Base-by-base conservation (phyloP, 2,888 invertebrate species). In the Dendrolimus pini region DNA sequence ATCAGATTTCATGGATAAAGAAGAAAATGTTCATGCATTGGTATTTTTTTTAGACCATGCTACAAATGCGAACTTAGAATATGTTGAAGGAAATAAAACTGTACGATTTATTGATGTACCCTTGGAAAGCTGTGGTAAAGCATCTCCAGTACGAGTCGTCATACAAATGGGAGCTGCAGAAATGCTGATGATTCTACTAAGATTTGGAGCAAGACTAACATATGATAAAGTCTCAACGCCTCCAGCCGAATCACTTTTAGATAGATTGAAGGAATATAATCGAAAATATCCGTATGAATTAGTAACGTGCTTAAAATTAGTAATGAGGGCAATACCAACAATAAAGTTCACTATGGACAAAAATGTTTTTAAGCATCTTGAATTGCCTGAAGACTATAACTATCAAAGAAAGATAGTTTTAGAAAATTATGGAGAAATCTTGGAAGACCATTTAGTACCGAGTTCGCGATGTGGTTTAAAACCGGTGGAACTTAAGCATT, bases 21-120 rank as follows among this genome's bases (percentile, higher is more conserved):
- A 96, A 73, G 96, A 97, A 72, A 96, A 96, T 69, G 85, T 96
- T 1, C 92, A 94, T 60, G 96, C 96, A 0, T 79, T 96, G 67
- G 93, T 95, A 0, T 97, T 94, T 77, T 96, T 95, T 78, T 74
- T 96, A 65, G 93, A 95, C 71, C 96, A 96, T 74, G 95, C 96
- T 1, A 93, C 93, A 2, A 92, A 92, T 58, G 93, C 93, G 0
- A 92, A 89, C 63, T 84, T 95, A 55, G 92, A 93, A 75, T 94
- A 93, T 67, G 77, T 64, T 7, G 75, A 87, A 66, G 78, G 79
- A 10, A 66, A 80, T 52, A 78, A 81, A 69, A 68, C 72, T 18
- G 75, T 86, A 62, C 88, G 94, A 54, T 95, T 96, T 71, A 93
- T 96, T 62, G 96, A 97, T 74, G 93, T 96, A 2, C 96, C 96